These are phyloP conservation scores for Cyanoramphus novaezelandiae DNA, from an alignment of 2,113 vertebrate species.

Conservation along the genomic window DNA sequence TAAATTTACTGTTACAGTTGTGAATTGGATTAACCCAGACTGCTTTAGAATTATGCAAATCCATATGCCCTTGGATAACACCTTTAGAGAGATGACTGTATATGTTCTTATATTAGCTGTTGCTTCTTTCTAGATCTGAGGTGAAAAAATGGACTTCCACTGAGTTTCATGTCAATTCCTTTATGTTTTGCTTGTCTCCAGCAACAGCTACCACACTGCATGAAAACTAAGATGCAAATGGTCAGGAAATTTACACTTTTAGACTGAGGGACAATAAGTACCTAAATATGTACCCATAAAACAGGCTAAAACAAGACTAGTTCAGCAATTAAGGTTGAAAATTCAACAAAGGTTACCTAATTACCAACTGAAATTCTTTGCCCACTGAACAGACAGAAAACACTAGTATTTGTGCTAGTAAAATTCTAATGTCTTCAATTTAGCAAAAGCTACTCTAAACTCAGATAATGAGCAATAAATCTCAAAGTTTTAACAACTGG, in stretches of 20 bases:
- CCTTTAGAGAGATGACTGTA: background rate
- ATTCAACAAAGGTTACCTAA: background rate
- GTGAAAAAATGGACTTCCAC: background rate
- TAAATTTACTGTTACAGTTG: background rate
- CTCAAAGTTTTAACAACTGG: background rate
- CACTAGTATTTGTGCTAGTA: background rate
- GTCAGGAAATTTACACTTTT: background rate
- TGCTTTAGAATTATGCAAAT: background rate
- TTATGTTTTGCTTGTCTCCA: background rate
- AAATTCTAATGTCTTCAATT: background rate
- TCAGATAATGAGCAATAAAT: constrained; percentile 29
- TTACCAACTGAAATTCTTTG: background rate
- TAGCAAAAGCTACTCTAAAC: background rate
- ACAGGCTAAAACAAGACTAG: background rate
- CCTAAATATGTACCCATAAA: background rate
- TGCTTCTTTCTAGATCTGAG: background rate
- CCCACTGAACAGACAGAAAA: background rate
- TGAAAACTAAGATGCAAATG: background rate
- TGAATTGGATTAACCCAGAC: background rate
- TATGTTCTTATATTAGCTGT: background rate
- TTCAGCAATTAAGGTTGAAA: background rate
- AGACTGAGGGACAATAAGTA: background rate
- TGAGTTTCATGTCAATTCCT: background rate
- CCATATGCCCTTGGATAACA: background rate
- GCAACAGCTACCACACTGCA: background rate